Percentiles rank a stretch among this genome's conserved stretches.
These are phyloP conservation scores for Centrocercus urophasianus DNA, from an alignment of 2,113 vertebrate species.

Conservation along the genomic window DNA sequence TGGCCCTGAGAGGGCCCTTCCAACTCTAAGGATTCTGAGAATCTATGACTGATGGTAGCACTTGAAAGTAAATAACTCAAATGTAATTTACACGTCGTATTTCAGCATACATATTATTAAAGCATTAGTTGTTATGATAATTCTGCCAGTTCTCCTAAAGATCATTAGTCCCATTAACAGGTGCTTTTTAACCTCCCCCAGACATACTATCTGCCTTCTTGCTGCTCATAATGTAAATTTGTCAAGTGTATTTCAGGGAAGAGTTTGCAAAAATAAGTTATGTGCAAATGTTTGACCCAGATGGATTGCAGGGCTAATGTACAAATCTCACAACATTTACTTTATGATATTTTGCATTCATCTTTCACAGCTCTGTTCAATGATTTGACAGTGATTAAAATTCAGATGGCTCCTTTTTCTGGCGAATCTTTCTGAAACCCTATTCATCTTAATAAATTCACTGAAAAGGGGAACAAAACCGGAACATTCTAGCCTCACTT, in stretches of 20 bases:
- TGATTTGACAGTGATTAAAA: conserved; percentile 50
- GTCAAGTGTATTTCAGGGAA: background rate
- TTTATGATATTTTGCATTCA: conserved; percentile 45
- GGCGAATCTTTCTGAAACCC: conserved; percentile 14
- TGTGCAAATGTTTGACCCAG: conserved; percentile 29
- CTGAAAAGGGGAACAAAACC: background rate
- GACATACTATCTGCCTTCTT: too few species aligned
- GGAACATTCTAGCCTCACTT: background rate
- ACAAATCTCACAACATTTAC: conserved; percentile 8
- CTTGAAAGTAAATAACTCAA: background rate
- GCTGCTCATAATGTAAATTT: background rate
- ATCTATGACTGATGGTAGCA: background rate
- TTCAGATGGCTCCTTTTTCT: background rate
- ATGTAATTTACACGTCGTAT: background rate
- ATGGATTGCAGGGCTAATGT: conserved; percentile 36
- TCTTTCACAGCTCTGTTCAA: conserved; percentile 37
- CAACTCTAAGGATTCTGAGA: too few species aligned
- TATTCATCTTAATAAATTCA: conserved; percentile 32
- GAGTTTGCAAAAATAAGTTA: conserved; percentile 16
- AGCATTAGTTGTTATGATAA: background rate
- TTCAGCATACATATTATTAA: background rate
- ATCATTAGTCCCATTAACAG: background rate
- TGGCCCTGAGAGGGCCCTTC: too few species aligned
- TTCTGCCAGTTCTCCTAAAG: background rate
- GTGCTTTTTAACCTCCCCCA: conserved; percentile 1